Evolutionary conservation across 1,140 invertebrate species (phyloP), one percentile per base, ranked within the genome.

Genomic region (Catajapyx aquilonaris): DNA sequence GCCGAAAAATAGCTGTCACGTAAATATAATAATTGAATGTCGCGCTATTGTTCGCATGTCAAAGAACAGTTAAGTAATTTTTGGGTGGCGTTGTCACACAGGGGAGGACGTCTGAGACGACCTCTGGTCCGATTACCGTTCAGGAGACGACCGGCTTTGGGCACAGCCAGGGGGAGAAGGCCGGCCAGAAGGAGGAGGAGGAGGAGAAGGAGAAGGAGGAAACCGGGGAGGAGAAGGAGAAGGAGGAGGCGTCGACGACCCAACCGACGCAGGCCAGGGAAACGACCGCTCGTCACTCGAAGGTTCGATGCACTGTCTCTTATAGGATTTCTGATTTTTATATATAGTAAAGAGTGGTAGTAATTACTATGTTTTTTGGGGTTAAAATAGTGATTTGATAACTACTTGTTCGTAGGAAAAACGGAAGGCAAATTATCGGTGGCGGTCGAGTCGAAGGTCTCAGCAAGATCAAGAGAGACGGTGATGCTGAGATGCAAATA

Each of bases 401-500:
- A n/a, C n/a, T n/a, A n/a, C n/a, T n/a, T n/a, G n/a, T n/a, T n/a
- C n/a, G n/a, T n/a, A n/a, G n/a, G n/a, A n/a, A n/a, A n/a, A n/a
- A n/a, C n/a, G n/a, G n/a, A n/a, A n/a, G n/a, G n/a, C 34, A 41
- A 28, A 28, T 36, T 25, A 40, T 48, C 7, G 46, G 46, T 1
- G 41, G 40, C 9, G 46, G 46, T 9, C 19, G 41, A 16, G 41
- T 48, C 20, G 42, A 44, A 21, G 46, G 46, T 3, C 25, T 48
- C 1, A 45, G 42, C 18, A 17, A 17, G 18, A 23, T 46, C 3
- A 1, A 3, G 9, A 17, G 46, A 13, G 46, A 48, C 42, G 46
- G 46, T 0, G 46, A 47, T 36, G 45, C 44, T 1, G 44, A 46
- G 20, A 46, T 46, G 44, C 44, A 41, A 31, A 15, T 40, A 2